Base-by-base conservation (phyloP, 92 coral and sea anemone species). In the Diadumene lineata region DNA sequence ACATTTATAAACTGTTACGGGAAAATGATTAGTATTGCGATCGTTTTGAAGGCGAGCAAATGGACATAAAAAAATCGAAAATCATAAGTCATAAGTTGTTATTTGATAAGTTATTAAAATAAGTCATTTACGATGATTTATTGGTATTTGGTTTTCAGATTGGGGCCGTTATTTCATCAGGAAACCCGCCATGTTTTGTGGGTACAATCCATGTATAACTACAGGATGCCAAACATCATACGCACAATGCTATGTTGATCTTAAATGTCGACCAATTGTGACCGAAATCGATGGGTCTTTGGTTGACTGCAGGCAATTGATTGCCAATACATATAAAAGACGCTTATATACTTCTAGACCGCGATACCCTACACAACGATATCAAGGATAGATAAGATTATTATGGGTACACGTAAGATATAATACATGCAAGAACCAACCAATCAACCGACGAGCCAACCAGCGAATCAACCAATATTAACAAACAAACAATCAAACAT, bases 121-220 rank as follows among this genome's bases (percentile, higher is more conserved):
- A n/a, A n/a, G n/a, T n/a, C n/a, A n/a, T n/a, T n/a, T n/a, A n/a
- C n/a, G n/a, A n/a, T n/a, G n/a, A n/a, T n/a, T n/a, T n/a, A n/a
- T n/a, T n/a, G n/a, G n/a, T n/a, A n/a, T n/a, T n/a, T n/a, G n/a
- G 48, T 38, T 13, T 4, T 38, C 57, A 77, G 81, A 50, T 8
- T 77, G 81, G 81, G 56, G 56, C 56, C 77, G 82, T 13, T 78
- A 62, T 34, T 43, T 27, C 48, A 43, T 78, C 24, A 78, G 32
- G 46, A 68, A 67, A 28, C 82, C 82, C 0, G 25, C 19, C 17
- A 34, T 60, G 22, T 67, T 78, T 43, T 78, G 82, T 55, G 82
- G 82, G 15, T 67, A 10, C 30, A 34, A 78, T 48, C 66, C 75
- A 0, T 78, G 82, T 43, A n/a, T 19, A 24, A 1, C n/a, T 17